These are phyloP conservation scores for Spea multiplicata DNA, from an alignment of 2,113 vertebrate genomes.

Conservation along the genomic window DNA sequence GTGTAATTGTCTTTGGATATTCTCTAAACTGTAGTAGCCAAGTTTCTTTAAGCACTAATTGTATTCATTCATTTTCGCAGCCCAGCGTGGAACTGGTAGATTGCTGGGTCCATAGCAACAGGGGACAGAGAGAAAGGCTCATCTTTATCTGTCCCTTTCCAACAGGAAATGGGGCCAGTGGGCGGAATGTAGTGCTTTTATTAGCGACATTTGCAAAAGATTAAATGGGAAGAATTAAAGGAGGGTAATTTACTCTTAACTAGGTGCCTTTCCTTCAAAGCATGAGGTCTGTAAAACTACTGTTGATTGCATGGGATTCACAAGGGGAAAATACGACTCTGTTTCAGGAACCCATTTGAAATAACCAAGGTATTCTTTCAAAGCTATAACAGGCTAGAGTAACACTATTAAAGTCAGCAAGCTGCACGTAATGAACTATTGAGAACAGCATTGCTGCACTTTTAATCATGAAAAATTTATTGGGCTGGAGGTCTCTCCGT, in stretches of 20 bases:
- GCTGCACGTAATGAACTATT: slow-evolving; percentile 49
- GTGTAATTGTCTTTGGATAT: slow-evolving; percentile 25
- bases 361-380: slow-evolving; percentile 44
- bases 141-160: slow-evolving; percentile 60
- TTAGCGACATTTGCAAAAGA: slow-evolving; percentile 53
- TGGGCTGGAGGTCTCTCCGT: slow-evolving; percentile 46
- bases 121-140: slow-evolving; percentile 52
- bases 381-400: slow-evolving; percentile 48
- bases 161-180: slow-evolving; percentile 56
- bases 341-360: slow-evolving; percentile 47
- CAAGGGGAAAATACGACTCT: slow-evolving; percentile 38
- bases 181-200: slow-evolving; percentile 53
- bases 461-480: slow-evolving; percentile 54
- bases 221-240: slow-evolving; percentile 58
- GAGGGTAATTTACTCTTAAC: slow-evolving; percentile 62
- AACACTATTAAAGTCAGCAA: slow-evolving; percentile 56
- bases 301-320: slow-evolving; percentile 49
- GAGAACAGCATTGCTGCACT: slow-evolving; percentile 49
- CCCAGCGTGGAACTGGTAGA: slow-evolving; percentile 66
- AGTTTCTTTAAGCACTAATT: slow-evolving; percentile 75
- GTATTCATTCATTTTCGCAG: slow-evolving; percentile 76
- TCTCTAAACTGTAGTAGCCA: slow-evolving; percentile 54
- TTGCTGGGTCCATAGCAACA: slow-evolving; percentile 62
- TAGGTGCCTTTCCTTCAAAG: slow-evolving; percentile 57
- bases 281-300: slow-evolving; percentile 53